Percentiles rank a stretch among this genome's conserved stretches.
Evolutionary conservation across 2,888 invertebrate species (phyloP).

Genomic region (Mermis nigrescens): DNA sequence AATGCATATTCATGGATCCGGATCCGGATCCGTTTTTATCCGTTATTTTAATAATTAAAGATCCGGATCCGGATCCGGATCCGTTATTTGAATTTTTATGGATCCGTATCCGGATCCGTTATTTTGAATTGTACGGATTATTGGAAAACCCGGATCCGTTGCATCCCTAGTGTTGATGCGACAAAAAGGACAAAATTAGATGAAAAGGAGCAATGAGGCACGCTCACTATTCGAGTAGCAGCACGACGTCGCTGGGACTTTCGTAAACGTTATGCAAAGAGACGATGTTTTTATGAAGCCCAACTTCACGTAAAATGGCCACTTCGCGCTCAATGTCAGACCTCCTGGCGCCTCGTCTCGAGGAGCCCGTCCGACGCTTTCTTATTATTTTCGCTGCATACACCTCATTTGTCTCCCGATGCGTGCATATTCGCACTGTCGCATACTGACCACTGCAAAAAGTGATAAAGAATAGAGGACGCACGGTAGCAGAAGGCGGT

Average conservation of each 20-base stretch:
- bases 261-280: conserved; percentile 46
- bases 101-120: no score
- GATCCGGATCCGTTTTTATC: no score
- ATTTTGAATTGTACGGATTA: no score
- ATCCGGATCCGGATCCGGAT: no score
- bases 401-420: conserved; percentile 39
- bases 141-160: no score
- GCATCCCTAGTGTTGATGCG: no score
- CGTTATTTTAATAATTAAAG: no score
- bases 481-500: no score
- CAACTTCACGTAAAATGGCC: conserved; percentile 37
- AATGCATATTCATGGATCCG: no score
- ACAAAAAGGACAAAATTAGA: no score
- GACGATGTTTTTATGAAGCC: conserved; percentile 46
- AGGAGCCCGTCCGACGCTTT: conserved; percentile 40
- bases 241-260: conserved; percentile 42
- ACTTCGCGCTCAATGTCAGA: conserved; percentile 45
- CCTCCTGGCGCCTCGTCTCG: conserved; percentile 41
- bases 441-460: conserved; percentile 46
- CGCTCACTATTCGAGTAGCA: conserved; percentile 45
- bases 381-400: conserved; percentile 49
- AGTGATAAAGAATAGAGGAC: conserved; percentile 11
- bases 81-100: no score
- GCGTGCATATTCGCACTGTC: conserved; percentile 42
- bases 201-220: no score